phyloP scores from a whole-genome alignment of 2,113 vertebrate species.

The Dunckerocampus dactyliophorus region DNA sequence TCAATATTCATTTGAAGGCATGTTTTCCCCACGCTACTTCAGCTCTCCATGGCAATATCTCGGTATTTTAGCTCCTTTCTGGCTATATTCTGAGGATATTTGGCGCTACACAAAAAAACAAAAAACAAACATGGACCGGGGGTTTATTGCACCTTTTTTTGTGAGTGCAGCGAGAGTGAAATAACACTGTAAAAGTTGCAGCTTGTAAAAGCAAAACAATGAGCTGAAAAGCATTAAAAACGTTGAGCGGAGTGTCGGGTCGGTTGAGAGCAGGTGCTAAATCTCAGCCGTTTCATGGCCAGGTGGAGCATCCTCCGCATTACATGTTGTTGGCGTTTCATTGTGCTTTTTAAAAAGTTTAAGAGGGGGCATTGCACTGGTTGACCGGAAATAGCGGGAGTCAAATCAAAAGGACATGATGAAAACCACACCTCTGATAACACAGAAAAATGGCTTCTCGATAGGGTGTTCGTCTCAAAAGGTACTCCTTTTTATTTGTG shows the following conservation, averaged over 20 bases:
- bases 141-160: not conserved
- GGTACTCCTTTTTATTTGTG: not conserved
- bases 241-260: not conserved
- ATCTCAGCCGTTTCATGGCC: not conserved
- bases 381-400: not conserved
- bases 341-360: not conserved
- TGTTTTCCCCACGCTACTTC: conserved; percentile 1
- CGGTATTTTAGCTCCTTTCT: not conserved
- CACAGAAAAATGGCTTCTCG: not conserved
- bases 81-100: not conserved
- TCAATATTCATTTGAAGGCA: not conserved
- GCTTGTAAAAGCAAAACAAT: not conserved
- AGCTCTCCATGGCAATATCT: not conserved
- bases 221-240: not conserved
- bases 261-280: not conserved
- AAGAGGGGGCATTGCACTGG: not conserved
- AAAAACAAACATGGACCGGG: not conserved
- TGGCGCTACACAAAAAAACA: too few species aligned
- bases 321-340: not conserved
- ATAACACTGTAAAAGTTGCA: not conserved
- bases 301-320: not conserved
- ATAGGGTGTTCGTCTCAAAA: not conserved
- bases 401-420: conserved; percentile 7
- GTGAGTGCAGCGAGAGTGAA: not conserved
- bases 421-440: conserved; percentile 31